Evolutionary conservation across 2,113 vertebrate genomes (phyloP).

Genomic region (Trematomus loennbergii): DNA sequence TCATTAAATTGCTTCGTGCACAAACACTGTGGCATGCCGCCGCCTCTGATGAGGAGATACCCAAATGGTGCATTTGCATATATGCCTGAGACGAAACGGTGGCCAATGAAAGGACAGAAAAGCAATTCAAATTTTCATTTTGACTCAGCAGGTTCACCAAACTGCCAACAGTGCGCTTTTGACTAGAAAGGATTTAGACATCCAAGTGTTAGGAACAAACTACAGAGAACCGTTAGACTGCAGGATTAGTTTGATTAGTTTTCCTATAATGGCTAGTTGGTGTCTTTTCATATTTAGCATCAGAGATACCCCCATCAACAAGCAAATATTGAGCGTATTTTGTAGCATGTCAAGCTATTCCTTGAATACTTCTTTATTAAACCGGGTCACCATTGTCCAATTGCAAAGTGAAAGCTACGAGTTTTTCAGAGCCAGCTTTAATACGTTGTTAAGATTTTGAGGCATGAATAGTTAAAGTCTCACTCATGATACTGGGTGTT

Average conservation of each 20-base stretch:
- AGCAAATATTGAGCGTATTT: background rate
- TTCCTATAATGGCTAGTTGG: too few relatives aligned
- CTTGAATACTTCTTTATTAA: background rate
- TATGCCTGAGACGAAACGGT: slow-evolving; percentile 52
- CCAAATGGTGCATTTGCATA: slow-evolving; percentile 77
- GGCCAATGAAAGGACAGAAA: slow-evolving; percentile 56
- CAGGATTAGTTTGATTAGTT: background rate
- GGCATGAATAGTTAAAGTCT: background rate
- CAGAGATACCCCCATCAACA: background rate
- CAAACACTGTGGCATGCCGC: slow-evolving; percentile 24
- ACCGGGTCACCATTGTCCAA: slow-evolving; percentile 6
- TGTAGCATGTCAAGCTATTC: background rate
- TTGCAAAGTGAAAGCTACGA: background rate
- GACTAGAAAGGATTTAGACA: background rate
- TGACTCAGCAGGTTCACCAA: slow-evolving; percentile 29
- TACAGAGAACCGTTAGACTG: background rate
- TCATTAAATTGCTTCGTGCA: slow-evolving; percentile 64
- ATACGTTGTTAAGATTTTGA: background rate
- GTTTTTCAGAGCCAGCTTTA: background rate
- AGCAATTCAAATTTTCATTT: slow-evolving; percentile 47
- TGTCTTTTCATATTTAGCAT: background rate
- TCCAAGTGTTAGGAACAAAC: background rate
- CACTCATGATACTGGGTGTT: slow-evolving; percentile 1
- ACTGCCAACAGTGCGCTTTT: background rate
- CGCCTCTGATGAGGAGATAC: slow-evolving; percentile 50